Base-by-base conservation (phyloP, 2,888 invertebrate species). In the Drosophila nigritarsus region DNA sequence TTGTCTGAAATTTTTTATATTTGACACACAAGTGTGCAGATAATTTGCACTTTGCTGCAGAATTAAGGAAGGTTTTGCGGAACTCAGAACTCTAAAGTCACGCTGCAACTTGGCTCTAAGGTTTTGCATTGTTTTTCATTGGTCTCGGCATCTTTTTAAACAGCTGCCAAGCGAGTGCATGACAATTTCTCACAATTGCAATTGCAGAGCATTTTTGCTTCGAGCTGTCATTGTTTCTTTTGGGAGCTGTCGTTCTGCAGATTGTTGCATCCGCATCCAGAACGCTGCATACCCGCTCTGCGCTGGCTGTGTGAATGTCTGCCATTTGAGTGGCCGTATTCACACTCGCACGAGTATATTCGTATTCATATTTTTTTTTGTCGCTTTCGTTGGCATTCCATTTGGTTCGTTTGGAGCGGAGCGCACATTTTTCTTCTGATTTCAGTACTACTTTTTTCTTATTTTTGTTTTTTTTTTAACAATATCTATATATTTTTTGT, bases 341-440 rank as follows among this genome's bases (percentile, higher is more conserved):
- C 70, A 62, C 61, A 65, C 55, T 67, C 50, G 18, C 20, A 38
- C 34, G 42, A 34, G 24, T 40, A 5, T 8, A 45, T 45, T 45
- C 45, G 27, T 24, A 45, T 45, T 45, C 45, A 45, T 45, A 45
- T 45, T 45, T 45, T 51, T 65, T 58, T 40, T 27, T 20, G 7
- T 15, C 24, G 49, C 32, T 55, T 73, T 65, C 60, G 40, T 65
- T 76, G 45, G 59, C 70, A 73, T 69, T 70, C 54, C 56, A 56
- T 75, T 83, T 71, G 65, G 45, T 61, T 71, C 45, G 74, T 65
- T 79, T 71, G 56, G 38, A 66, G 62, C 58, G 54, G 36, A 65
- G 65, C 58, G 56, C 64, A 59, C 73, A 77, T 76, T 82, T 76
- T 76, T 78, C 75, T 79, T 72, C 64, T 78, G 78, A 73, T 78